Percentiles rank a stretch among this genome's conserved stretches.
phyloP scores from a whole-genome alignment of 2,797 vertebrate species.

The Champsocephalus gunnari region DNA sequence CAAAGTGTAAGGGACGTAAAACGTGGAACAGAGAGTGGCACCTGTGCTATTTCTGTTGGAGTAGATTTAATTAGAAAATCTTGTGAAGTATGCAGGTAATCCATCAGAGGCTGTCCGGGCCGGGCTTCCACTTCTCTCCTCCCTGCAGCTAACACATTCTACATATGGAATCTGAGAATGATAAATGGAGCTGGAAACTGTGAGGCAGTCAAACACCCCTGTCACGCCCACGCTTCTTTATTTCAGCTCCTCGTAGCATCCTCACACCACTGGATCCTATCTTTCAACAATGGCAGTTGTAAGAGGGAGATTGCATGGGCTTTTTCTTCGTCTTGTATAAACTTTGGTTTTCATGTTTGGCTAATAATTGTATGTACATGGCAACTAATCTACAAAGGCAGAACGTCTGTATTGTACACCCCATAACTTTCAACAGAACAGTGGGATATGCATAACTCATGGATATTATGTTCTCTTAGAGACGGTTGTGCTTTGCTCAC shows the following conservation, averaged over 20 bases:
- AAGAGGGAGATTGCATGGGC: conserved; percentile 4
- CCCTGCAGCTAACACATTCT: conserved; percentile 44
- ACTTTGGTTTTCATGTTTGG: conserved; percentile 26
- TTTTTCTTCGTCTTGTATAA: conserved; percentile 28
- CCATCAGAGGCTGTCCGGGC: conserved; percentile 55
- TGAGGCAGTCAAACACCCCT: conserved; percentile 38
- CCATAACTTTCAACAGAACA: conserved; percentile 1
- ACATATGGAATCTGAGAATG: conserved; percentile 63
- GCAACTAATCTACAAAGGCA: conserved; percentile 18
- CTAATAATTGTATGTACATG: conserved; percentile 41
- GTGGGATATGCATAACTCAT: conserved; percentile 2
- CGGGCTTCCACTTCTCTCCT: conserved; percentile 36
- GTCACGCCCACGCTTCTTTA: conserved; percentile 50
- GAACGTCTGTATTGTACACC: conserved; percentile 2
- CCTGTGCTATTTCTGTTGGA: conserved; percentile 26
- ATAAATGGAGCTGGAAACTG: conserved; percentile 62
- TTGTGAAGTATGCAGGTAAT: conserved; percentile 56
- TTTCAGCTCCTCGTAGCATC: conserved; percentile 49
- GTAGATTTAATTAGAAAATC: conserved; percentile 54
- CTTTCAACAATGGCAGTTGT: conserved; percentile 36
- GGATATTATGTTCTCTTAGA: neutral
- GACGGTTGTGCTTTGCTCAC: neutral
- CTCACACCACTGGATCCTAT: conserved; percentile 32
- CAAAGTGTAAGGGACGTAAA: neutral
- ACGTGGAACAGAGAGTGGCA: neutral